Evolutionary conservation across 2,888 invertebrate genomes (phyloP).

Genomic region (Boloria euphrosyne): DNA sequence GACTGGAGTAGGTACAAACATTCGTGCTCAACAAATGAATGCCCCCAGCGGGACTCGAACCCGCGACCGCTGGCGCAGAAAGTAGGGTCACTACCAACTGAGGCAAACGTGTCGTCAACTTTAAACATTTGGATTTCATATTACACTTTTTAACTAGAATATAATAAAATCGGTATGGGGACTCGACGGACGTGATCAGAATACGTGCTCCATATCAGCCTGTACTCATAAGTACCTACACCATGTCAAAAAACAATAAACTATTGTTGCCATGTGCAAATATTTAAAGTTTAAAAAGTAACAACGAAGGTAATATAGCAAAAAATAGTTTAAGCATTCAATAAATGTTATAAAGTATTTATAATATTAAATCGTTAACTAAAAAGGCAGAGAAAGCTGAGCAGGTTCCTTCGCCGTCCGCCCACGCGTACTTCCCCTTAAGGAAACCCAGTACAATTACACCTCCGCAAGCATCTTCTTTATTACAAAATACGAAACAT

Average conservation of each 20-base stretch:
- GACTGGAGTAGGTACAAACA: no score
- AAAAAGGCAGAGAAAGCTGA: constrained; percentile 32
- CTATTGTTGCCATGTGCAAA: no score
- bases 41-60: no score
- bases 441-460: constrained; percentile 29
- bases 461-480: constrained; percentile 25
- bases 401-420: constrained; percentile 25
- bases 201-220: not conserved
- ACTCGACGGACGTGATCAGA: no score
- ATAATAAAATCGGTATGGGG: no score
- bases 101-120: no score
- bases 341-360: constrained; percentile 15
- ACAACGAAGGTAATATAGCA: not conserved
- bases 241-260: no score
- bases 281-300: not conserved
- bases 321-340: constrained; percentile 6
- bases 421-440: constrained; percentile 35
- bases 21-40: no score
- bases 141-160: no score
- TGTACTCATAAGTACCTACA: not conserved
- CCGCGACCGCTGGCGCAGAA: no score
- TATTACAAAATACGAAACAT: constrained; percentile 16
- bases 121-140: no score
- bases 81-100: no score
- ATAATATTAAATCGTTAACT: constrained; percentile 10